Base-by-base conservation (phyloP, 2,113 vertebrate species). In the Galbula dea region DNA sequence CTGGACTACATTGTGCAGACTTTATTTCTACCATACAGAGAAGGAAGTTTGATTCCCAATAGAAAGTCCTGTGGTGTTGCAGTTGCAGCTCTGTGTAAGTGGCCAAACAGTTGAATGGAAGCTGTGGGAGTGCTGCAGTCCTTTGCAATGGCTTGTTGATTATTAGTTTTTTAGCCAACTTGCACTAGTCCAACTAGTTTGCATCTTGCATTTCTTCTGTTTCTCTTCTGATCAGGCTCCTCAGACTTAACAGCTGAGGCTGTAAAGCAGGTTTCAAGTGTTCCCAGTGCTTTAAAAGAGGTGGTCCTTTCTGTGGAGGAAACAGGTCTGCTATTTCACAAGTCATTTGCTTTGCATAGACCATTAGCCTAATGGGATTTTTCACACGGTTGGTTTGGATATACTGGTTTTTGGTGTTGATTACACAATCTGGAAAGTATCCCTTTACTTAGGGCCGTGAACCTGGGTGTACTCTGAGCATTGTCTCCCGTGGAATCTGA, bases 91-190 rank as follows among this genome's bases (percentile, higher is more conserved):
- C 51, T 34, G 55, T 1, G 4, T n/a, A n/a, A 54, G 54, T 5
- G 8, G 27, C 48, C 12, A 2, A 24, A 4, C 3, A 63, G 16
- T 3, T 49, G 34, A 58, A 34, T 51, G 43, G 52, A 36, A 59
- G 18, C 36, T n/a, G 16, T 43, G 34, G 26, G 26, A 67, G 27
- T 34, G 29, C 59, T 55, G 30, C 18, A 26, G 48, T 58, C 22
- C 51, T 63, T 7, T 14, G 1, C 0, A 0, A 7, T 24, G 26
- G 29, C 43, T 52, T 55, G n/a, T 23, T 67, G 43, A 9, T 34
- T 13, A 11, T 77, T 67, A 11, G 23, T 59, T 86, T 55, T 54
- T 54, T 63, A 75, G 61, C 57, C n/a, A 63, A 10, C 30, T 81
- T 81, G 51, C n/a, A 22, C 39, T 30, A 49, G 30, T 57, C 41